phyloP scores from a whole-genome alignment of 2,797 vertebrate genomes.

The Holocentrus rufus region DNA sequence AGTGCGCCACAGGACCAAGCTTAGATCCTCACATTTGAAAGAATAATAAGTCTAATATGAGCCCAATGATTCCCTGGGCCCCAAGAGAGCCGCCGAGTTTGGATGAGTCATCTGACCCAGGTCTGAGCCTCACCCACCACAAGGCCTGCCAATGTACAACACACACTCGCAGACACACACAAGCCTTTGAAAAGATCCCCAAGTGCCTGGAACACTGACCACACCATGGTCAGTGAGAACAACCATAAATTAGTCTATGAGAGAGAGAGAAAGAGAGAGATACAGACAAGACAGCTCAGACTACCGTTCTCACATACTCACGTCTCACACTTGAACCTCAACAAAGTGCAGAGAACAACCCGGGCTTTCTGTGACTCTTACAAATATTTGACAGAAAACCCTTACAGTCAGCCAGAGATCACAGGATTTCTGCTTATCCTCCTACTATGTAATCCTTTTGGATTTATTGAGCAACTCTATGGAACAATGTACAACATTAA shows the following conservation, averaged over 20 bases:
- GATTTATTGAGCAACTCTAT: conserved; percentile 55
- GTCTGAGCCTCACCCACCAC: conserved; percentile 63
- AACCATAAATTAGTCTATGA: conserved; percentile 67
- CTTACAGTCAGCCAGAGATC: conserved; percentile 62
- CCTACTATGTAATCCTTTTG: conserved; percentile 57
- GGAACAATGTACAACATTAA: conserved; percentile 52
- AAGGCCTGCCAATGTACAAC: conserved; percentile 51
- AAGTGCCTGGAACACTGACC: conserved; percentile 74
- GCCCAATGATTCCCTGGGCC: conserved; percentile 59
- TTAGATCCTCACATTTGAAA: conserved; percentile 61
- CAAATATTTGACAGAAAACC: conserved; percentile 61
- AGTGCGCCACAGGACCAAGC: conserved; percentile 48
- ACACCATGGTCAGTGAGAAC: conserved; percentile 63
- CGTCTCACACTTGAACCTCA: conserved; percentile 45
- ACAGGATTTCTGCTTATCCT: conserved; percentile 59
- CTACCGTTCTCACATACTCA: conserved; percentile 49
- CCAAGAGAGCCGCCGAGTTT: conserved; percentile 52
- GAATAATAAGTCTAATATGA: conserved; percentile 67
- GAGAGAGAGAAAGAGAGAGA: conserved; percentile 51
- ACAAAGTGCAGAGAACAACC: conserved; percentile 17
- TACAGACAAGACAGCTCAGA: conserved; percentile 58
- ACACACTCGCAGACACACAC: conserved; percentile 28
- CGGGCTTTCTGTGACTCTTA: conserved; percentile 44
- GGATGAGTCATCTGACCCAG: conserved; percentile 76
- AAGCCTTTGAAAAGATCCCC: conserved; percentile 67